Evolutionary conservation across 2,113 vertebrate species (phyloP).

Genomic region (Gadus macrocephalus): DNA sequence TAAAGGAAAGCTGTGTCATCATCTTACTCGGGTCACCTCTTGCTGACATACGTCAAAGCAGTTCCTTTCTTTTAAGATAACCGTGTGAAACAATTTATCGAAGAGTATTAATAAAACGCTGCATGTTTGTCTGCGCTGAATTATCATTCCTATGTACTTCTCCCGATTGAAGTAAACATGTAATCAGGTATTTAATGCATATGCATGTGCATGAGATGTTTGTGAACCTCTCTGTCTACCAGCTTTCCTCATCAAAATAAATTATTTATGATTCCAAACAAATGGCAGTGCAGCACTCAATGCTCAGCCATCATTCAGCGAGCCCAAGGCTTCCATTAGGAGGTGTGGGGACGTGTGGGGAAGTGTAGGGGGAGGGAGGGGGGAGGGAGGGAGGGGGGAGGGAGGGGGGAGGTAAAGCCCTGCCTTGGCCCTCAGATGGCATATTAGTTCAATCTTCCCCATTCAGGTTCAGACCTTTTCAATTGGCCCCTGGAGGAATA

Average conservation of each 20-base stretch:
- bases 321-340: conserved; percentile 46
- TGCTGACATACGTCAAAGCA: conserved; percentile 6
- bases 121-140: too few relatives aligned
- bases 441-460: conserved; percentile 37
- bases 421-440: conserved; percentile 29
- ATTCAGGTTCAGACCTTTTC: conserved; percentile 46
- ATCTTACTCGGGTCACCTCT: conserved; percentile 25
- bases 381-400: too few relatives aligned
- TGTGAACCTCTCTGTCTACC: conserved; percentile 1
- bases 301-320: conserved; percentile 34
- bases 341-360: neutral
- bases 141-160: too few relatives aligned
- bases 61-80: neutral
- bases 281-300: conserved; percentile 19
- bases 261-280: conserved; percentile 16
- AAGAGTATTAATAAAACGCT: too few relatives aligned
- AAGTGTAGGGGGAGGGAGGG: too few relatives aligned
- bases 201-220: neutral
- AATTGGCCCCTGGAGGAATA: conserved; percentile 33
- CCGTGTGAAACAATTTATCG: neutral
- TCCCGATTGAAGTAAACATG: too few relatives aligned
- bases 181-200: conserved; percentile 3
- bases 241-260: neutral
- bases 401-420: conserved; percentile 28
- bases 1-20: conserved; percentile 10